These are phyloP conservation scores for Ageneiosus marmoratus DNA, from an alignment of 2,113 vertebrate genomes.

Conservation along the genomic window DNA sequence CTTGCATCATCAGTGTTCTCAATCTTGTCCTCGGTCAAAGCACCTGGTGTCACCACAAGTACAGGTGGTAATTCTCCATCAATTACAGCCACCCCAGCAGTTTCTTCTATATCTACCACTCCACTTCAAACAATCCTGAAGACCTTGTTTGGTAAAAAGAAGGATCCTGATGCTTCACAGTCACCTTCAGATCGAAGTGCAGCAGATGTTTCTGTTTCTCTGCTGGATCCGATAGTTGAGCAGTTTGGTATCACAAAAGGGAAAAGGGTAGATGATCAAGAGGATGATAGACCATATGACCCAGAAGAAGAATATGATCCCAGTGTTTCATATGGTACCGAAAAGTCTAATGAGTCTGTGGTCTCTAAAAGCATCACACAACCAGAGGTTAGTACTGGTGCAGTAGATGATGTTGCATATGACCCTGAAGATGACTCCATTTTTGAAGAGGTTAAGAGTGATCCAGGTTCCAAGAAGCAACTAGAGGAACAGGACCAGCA, in stretches of 20 bases:
- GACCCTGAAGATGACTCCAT: slow-evolving; percentile 97
- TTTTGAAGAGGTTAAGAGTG: slow-evolving; percentile 86
- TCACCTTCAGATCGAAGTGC: slow-evolving; percentile 71
- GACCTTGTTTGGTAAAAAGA: slow-evolving; percentile 91
- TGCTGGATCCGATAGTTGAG: slow-evolving; percentile 90
- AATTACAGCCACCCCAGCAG: slow-evolving; percentile 49
- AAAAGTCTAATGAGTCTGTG: slow-evolving; percentile 60
- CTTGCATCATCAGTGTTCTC: slow-evolving; percentile 73
- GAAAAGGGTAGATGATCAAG: slow-evolving; percentile 81
- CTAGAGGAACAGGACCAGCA: slow-evolving; percentile 75
- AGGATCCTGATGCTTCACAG: slow-evolving; percentile 76
- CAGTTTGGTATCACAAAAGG: slow-evolving; percentile 86
- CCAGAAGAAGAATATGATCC: slow-evolving; percentile 95
- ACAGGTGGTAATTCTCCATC: slow-evolving; percentile 61
- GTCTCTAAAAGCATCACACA: slow-evolving; percentile 60
- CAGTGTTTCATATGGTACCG: slow-evolving; percentile 73
- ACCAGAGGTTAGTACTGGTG: slow-evolving; percentile 50
- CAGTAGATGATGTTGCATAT: slow-evolving; percentile 88
- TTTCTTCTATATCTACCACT: slow-evolving; percentile 61
- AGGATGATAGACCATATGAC: slow-evolving; percentile 91
- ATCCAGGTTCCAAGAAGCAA: slow-evolving; percentile 66
- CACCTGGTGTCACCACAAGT: slow-evolving; percentile 57
- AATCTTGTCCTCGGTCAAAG: slow-evolving; percentile 75
- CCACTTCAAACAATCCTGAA: slow-evolving; percentile 95
- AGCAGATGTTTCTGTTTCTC: slow-evolving; percentile 61